Conservation (phyloP, 2,113 vertebrate species). For the Bostrychus sinensis region DNA sequence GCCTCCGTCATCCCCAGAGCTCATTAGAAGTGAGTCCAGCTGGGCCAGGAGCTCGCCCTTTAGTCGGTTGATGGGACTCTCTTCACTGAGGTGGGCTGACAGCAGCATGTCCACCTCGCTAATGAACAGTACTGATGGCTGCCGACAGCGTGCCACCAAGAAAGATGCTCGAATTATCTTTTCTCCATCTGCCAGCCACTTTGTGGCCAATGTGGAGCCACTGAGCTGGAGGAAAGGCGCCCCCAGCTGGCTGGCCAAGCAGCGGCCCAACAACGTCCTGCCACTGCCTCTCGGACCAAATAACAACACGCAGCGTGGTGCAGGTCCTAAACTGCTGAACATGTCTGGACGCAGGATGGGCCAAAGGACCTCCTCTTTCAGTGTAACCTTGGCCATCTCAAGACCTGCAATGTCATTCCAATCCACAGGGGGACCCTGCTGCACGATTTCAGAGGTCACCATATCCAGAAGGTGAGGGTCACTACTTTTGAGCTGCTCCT, state of each 20-base stretch:
- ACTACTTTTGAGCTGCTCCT: conserved; percentile 93
- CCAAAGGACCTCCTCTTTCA: conserved; percentile 96
- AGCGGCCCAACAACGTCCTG: conserved; percentile 92
- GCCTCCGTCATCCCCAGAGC: conserved; percentile 87
- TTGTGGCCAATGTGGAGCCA: conserved; percentile 89
- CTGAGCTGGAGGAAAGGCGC: conserved; percentile 92
- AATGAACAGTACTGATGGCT: conserved; percentile 93
- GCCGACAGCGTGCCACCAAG: conserved; percentile 92
- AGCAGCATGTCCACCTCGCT: conserved; percentile 95
- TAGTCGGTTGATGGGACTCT: conserved; percentile 90
- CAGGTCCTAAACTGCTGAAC: conserved; percentile 86
- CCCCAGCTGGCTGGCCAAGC: conserved; percentile 93
- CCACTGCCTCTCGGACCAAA: conserved; percentile 94
- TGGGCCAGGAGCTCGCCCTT: conserved; percentile 95
- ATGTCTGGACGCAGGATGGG: conserved; percentile 94
- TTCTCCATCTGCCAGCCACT: conserved; percentile 93
- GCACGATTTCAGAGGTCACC: conserved; percentile 94
- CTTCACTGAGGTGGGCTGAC: conserved; percentile 90
- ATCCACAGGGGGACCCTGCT: conserved; percentile 90
- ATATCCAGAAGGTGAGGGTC: conserved; percentile 95
- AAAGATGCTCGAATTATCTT: conserved; percentile 93
- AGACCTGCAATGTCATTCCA: conserved; percentile 95
- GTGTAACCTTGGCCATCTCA: conserved; percentile 89
- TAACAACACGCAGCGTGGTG: conserved; percentile 87
- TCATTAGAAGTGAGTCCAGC: conserved; percentile 91